Evolutionary conservation across 2,888 invertebrate genomes (phyloP), one percentile per base, ranked within the genome.

Genomic region (Drosophila crucigera): DNA sequence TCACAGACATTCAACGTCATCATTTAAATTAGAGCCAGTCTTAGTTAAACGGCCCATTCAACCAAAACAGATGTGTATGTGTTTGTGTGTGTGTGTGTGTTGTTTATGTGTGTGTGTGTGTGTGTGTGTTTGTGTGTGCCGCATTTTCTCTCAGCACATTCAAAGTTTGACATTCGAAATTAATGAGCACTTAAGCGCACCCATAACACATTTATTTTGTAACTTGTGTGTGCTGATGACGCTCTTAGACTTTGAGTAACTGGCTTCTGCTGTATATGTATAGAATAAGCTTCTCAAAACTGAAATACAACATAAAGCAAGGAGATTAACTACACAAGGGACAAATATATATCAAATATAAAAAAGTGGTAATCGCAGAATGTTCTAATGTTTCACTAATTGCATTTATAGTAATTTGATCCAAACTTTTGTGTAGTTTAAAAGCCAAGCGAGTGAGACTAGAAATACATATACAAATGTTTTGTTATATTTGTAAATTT

Each of bases 181-280:
- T 87, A 90, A 87, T 87, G 90, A 90, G 90, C 86, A 90, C 86
- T 86, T 90, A 89, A 89, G 90, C 90, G 80, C 85, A 86, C 90
- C 80, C 90, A 89, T 86, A 89, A 83, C 84, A 89, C 89, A 84
- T 84, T 84, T 84, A 89, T 84, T 83, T 81, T 75, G 68, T 68
- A 50, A 67, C 73, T 60, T 69, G 55, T 76, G 76, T 62, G 73
- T 78, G 76, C 67, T 63, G 66, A 73, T 78, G 78, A 77, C 78
- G 60, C 62, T 43, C 53, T 54, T 4, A n/a, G 65, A 70, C 56
- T 58, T 19, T 28, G 56, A 76, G 53, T 64, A 75, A 73, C 35
- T 55, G 76, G 35, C 66, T 61, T 39, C 69, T 56, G n/a, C 55
- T 39, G 52, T 41, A 16, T 39, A 30, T 39, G 39, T 52, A 11